These are phyloP conservation scores for Galeopterus variegatus DNA, from an alignment of 2,113 vertebrate species.

Conservation along the genomic window DNA sequence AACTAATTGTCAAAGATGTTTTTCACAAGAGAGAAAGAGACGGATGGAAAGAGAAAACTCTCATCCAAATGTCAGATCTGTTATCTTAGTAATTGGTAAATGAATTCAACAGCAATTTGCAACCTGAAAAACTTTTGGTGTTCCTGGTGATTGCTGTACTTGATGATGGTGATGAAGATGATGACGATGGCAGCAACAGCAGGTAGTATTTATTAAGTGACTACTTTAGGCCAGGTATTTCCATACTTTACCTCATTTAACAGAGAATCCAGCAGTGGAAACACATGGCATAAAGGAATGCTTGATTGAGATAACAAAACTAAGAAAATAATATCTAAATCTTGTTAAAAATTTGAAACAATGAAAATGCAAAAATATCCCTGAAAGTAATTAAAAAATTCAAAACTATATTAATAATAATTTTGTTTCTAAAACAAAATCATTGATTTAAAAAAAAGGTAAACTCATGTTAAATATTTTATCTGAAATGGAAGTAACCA, in stretches of 20 bases:
- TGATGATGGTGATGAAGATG: neutral
- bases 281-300: neutral
- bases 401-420: neutral
- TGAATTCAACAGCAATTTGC: neutral
- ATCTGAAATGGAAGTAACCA: neutral
- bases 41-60: neutral
- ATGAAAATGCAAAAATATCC: neutral
- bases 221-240: neutral
- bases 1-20: neutral
- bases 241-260: neutral
- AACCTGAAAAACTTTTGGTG: neutral
- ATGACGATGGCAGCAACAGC: neutral
- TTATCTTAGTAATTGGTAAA: neutral
- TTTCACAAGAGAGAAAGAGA: neutral
- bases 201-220: neutral
- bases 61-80: neutral
- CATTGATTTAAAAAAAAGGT: neutral
- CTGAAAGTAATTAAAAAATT: neutral
- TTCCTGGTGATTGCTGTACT: neutral
- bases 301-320: neutral
- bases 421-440: neutral
- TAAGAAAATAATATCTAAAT: neutral
- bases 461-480: conserved; percentile 15
- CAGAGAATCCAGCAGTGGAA: neutral
- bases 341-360: neutral